Evolutionary conservation across 2,113 vertebrate genomes (phyloP), one percentile per base, ranked within the genome.

Genomic region (Machaerirhynchus nigripectus): DNA sequence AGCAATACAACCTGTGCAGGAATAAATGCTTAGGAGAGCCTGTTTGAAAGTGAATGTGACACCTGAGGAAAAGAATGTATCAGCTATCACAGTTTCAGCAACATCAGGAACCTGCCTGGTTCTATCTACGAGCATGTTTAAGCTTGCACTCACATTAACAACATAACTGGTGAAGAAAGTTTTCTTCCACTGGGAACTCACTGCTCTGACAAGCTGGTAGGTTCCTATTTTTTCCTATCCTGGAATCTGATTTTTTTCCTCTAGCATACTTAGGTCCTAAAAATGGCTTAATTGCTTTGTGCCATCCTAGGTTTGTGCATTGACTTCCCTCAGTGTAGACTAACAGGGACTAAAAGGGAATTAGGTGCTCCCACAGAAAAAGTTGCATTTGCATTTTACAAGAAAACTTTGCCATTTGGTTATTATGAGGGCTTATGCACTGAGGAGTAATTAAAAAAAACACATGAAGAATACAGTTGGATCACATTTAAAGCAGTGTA

Each of bases 311-410:
- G 15, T 47, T 77, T 61, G 24, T 68, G 24, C 39, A 21, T 4
- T 10, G 12, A 42, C 18, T 19, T 64, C 30, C 49, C 35, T 37
- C 35, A 27, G 24, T 0, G 1, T 2, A 52, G 27, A 28, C 27
- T n/a, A 69, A n/a, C 27, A 63, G 20, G 24, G 18, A 86, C n/a
- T n/a, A n/a, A n/a, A 13, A 26, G 10, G 11, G 26, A 87, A 79
- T 28, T 21, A 24, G 42, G 26, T 26, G 33, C 1, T 2, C 37
- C 31, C 20, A 20, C 2, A 44, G 19, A 63, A 93, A 35, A 47
- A 39, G 10, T 2, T 31, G 3, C 9, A 50, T 78, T 89, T 73
- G 23, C 18, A 57, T 89, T 81, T 73, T 57, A 39, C n/a, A 74
- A 67, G 31, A 9, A 70, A 53, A 49, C 22, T 44, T 52, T 56